Base-by-base conservation (phyloP, 1,140 invertebrate species). In the Tenebrio molitor region DNA sequence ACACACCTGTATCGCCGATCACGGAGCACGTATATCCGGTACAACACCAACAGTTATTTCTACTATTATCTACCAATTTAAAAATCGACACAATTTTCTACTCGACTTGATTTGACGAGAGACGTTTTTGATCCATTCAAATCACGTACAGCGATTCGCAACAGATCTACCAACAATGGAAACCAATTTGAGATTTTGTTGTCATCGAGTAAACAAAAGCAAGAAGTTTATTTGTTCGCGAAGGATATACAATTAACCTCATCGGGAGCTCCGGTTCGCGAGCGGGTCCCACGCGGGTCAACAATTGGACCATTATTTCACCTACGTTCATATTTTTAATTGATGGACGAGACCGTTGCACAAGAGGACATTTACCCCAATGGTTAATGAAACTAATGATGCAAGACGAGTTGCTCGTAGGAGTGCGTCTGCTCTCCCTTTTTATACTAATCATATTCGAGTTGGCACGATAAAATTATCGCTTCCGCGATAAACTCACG, bases 11-110 rank as follows among this genome's bases (percentile, higher is more conserved):
- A 58, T 53, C n/a, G 6, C 5, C 16, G 46, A 53, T 53, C 16
- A 21, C 16, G 2, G 17, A 58, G 4, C 50, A 58, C 50, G 50
- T 58, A 58, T 29, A 58, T 58, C 50, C 50, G 50, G 50, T 58
- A 58, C 50, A 58, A 58, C 50, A 58, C 50, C 50, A 58, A 58
- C 50, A 58, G 50, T 58, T 58, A 58, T 29, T 25, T 25, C 46
- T 58, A 58, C 50, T 58, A 58, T 58, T 58, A n/a, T n/a, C n/a
- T n/a, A 58, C 50, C 7, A 25, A 29, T 0, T 29, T n/a, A 58
- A 58, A 58, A 58, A 58, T 58, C 50, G 23, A 58, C 50, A 58
- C 50, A 58, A 58, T 58, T 58, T 58, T 58, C 50, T 58, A 58
- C 46, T 23, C 46, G 46, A 53, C 17, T 53, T 53, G 46, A 53